Evolutionary conservation across 2,797 vertebrate genomes (phyloP), one percentile per base, ranked within the genome.

Genomic region (Thunnus albacares): DNA sequence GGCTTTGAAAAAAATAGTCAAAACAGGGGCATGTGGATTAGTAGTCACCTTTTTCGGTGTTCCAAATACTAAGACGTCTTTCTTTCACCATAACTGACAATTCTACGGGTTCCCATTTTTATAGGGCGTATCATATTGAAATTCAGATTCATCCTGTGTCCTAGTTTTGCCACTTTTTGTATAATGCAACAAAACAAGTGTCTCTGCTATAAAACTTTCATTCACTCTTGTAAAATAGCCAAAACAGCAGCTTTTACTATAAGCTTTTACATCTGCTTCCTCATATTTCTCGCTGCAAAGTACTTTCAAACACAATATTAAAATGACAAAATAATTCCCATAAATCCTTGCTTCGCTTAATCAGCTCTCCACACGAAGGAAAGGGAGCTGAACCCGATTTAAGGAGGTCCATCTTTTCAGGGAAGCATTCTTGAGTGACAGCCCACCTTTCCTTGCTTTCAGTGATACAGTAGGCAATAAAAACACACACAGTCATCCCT

Each of bases 371-470:
- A 55, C 73, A 64, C 4, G 17, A 47, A 73, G n/a, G 28, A 70
- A 28, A 22, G 14, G 41, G 53, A 75, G 56, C 61, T 26, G 57
- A 43, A 63, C 24, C 79, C 51, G 65, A 75, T 84, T 66, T 64
- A 59, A 76, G 59, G 41, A 73, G 79, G 22, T 68, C 82, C 51
- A 79, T 89, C 61, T 78, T 83, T 51, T 89, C 87, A 92, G 30
- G 28, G 52, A 22, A 65, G 75, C 88, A 93, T 96, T 93, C 89
- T 78, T 94, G 73, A 88, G 81, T 94, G 93, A 89, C 91, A 91
- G 89, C 85, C 80, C 85, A 81, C 87, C 80, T 83, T 82, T 83
- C 79, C 86, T 52, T 79, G 83, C 82, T 85, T 89, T 90, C 83
- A 87, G 58, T 62, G 61, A 63, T 68, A 88, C 86, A 90, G 91